A percentile compares a stretch with the other conserved stretches of the same genome.
These are phyloP conservation scores for Macrophya annulata DNA, from an alignment of 2,888 invertebrate species.

Conservation along the genomic window DNA sequence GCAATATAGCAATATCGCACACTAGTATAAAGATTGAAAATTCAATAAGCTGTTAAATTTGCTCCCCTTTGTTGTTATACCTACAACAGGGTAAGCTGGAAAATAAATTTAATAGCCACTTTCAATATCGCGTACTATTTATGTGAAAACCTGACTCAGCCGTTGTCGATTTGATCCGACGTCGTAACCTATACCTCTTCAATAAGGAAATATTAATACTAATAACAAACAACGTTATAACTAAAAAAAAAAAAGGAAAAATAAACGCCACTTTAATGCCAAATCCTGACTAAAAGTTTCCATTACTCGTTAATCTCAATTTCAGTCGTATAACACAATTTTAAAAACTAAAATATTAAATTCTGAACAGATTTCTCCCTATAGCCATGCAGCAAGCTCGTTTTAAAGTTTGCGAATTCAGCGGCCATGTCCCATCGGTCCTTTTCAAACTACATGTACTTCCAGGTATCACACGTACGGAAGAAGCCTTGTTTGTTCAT, in stretches of 20 bases:
- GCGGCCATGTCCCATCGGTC: constrained; percentile 44
- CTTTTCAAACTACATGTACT: constrained; percentile 40
- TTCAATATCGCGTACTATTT: constrained; percentile 37
- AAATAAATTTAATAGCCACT: constrained; percentile 51
- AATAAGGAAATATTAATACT: constrained; percentile 8
- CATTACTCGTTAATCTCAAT: background rate
- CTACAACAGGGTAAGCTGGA: constrained; percentile 32
- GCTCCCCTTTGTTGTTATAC: constrained; percentile 31
- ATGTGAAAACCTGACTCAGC: constrained; percentile 48
- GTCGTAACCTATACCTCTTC: constrained; percentile 17
- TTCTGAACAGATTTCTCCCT: background rate
- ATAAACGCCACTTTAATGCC: background rate
- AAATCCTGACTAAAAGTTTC: background rate
- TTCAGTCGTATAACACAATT: background rate
- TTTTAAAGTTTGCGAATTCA: constrained; percentile 19
- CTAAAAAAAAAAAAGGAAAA: background rate
- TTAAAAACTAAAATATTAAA: constrained; percentile 8
- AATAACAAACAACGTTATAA: constrained; percentile 22
- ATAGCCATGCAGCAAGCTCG: constrained; percentile 7
- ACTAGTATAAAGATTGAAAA: constrained; percentile 35
- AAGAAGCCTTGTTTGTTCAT: constrained; percentile 51
- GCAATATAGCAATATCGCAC: constrained; percentile 39
- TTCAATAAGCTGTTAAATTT: constrained; percentile 49
- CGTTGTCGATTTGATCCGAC: background rate
- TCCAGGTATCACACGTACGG: background rate